Percentiles rank a stretch among this genome's conserved stretches.
Evolutionary conservation across 2,888 invertebrate genomes (phyloP).

Genomic region (Laothoe populi): DNA sequence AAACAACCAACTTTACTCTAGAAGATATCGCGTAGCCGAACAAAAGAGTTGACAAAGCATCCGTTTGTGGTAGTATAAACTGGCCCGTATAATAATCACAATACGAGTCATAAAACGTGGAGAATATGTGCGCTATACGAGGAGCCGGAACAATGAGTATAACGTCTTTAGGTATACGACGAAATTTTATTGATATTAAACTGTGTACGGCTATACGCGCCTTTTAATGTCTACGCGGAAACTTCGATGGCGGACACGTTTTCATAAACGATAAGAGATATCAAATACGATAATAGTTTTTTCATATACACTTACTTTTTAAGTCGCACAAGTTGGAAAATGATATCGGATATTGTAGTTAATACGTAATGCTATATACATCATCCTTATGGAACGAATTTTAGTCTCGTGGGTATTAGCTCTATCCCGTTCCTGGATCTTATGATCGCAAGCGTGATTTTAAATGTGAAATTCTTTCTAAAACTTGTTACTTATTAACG

Average conservation of each 20-base stretch:
- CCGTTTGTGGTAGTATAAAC: constrained; percentile 13
- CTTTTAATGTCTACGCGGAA: too few species aligned
- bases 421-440: too few species aligned
- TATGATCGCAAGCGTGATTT: too few species aligned
- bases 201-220: background rate
- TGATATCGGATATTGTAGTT: too few species aligned
- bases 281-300: too few species aligned
- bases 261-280: too few species aligned
- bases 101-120: constrained; percentile 17
- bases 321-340: too few species aligned
- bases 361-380: too few species aligned
- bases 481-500: background rate
- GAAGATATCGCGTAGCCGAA: background rate
- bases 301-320: too few species aligned
- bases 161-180: constrained; percentile 25
- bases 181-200: constrained; percentile 14
- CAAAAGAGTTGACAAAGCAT: constrained; percentile 17
- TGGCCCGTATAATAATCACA: constrained; percentile 14
- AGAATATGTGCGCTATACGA: constrained; percentile 24
- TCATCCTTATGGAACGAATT: too few species aligned
- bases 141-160: constrained; percentile 26
- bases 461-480: too few species aligned
- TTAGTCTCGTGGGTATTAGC: too few species aligned
- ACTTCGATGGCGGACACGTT: background rate
- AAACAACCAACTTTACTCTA: background rate